A percentile compares a stretch with the other conserved stretches of the same genome.
These are phyloP conservation scores for Amphipyra berbera DNA, from an alignment of 2,888 invertebrate species.

Conservation along the genomic window DNA sequence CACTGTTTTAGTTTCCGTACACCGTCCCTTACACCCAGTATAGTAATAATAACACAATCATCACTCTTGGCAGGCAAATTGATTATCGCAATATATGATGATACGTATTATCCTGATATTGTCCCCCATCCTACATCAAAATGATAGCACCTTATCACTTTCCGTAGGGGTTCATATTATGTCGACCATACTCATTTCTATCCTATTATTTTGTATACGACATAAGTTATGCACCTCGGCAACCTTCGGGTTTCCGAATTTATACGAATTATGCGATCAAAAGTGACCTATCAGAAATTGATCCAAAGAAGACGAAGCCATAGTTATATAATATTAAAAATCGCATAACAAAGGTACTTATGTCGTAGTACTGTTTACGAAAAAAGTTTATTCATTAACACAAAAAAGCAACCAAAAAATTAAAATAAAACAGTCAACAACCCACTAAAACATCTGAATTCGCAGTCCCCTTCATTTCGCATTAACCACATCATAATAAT, in stretches of 20 bases:
- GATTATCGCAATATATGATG: constrained; percentile 45
- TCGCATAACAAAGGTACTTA: too few species aligned
- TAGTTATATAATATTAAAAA: too few species aligned
- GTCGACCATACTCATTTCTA: constrained; percentile 7
- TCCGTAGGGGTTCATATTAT: constrained; percentile 14
- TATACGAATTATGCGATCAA: too few species aligned
- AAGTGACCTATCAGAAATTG: too few species aligned
- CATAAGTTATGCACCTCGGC: too few species aligned
- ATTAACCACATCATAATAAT: constrained; percentile 61
- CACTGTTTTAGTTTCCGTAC: too few species aligned
- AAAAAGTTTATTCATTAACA: too few species aligned
- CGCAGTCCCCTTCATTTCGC: constrained; percentile 47
- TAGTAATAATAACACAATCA: constrained; percentile 23
- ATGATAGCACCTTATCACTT: constrained; percentile 43
- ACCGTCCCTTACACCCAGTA: background rate
- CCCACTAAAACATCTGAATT: constrained; percentile 52
- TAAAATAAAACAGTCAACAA: constrained; percentile 38
- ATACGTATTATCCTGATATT: constrained; percentile 40
- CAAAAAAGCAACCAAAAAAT: too few species aligned
- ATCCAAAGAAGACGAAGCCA: too few species aligned
- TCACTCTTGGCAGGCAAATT: constrained; percentile 23
- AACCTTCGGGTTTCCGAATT: too few species aligned
- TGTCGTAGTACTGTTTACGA: too few species aligned
- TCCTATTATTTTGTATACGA: constrained; percentile 4
- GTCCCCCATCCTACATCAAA: constrained; percentile 34